These are phyloP conservation scores for Helicoverpa armigera DNA, from an alignment of 1,140 invertebrate genomes.

Conservation along the genomic window DNA sequence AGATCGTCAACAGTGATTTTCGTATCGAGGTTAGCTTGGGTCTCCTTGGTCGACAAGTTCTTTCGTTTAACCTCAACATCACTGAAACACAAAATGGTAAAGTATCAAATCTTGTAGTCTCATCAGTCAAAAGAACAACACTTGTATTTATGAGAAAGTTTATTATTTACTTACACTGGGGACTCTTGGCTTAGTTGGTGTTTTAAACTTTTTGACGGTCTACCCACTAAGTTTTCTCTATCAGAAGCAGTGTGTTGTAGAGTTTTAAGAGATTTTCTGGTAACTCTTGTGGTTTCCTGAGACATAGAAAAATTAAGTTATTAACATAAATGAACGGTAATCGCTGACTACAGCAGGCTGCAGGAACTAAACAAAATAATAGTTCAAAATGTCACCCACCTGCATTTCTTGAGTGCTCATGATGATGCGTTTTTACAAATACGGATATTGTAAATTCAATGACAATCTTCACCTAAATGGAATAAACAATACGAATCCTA, in stretches of 20 bases:
- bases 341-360: neutral
- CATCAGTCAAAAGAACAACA: constrained; percentile 2
- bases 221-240: constrained; percentile 89
- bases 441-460: neutral
- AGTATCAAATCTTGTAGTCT: constrained; percentile 16
- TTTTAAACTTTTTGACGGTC: constrained; percentile 78
- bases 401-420: constrained; percentile 59
- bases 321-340: constrained; percentile 5
- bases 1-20: constrained; percentile 88
- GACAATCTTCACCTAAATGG: neutral
- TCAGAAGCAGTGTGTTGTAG: constrained; percentile 88
- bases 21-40: constrained; percentile 86
- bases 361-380: neutral
- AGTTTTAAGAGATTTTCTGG: constrained; percentile 88
- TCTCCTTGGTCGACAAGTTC: constrained; percentile 82
- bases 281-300: constrained; percentile 70
- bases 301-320: constrained; percentile 28
- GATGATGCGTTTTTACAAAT: constrained; percentile 7
- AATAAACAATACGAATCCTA: neutral
- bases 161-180: constrained; percentile 63
- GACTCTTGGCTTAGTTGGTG: constrained; percentile 77
- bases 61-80: constrained; percentile 78
- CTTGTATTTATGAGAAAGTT: neutral
- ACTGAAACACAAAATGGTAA: constrained; percentile 60
- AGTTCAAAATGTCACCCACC: constrained; percentile 42